Base-by-base conservation (phyloP, 2,113 vertebrate genomes). In the Pyxicephalus adspersus region DNA sequence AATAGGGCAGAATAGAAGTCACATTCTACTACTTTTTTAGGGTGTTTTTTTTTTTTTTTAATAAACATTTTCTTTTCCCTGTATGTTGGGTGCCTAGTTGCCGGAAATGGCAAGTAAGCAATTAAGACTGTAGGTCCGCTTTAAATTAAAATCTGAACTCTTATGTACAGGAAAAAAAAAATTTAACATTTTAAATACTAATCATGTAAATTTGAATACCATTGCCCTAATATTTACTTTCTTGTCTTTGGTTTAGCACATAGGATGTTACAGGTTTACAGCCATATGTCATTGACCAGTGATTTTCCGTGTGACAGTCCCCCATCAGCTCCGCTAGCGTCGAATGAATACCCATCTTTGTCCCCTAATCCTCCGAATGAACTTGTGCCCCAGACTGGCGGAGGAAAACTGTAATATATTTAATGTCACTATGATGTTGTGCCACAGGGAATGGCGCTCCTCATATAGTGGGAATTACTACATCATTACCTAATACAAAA, bases 321-420 rank as follows among this genome's bases (percentile, higher is more conserved):
- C 52, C 70, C 45, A 57, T 72, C 68, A 54, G 29, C 51, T 22
- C 45, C 4, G 0, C 7, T 20, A 20, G 7, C 19, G 18, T 28
- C 28, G 18, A 77, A 34, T 77, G 76, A 77, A 55, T 77, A 54
- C n/a, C 20, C 4, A n/a, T 52, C 51, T 64, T 77, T 77, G 76
- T 77, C 63, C 63, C 61, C 51, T 29, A 52, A 55, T 54, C 61
- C 20, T 29, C 22, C 4, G 31, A 45, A 52, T 77, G 75, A 77
- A 64, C 61, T 55, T 11, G 6, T 77, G 45, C 45, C 61, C 45
- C 61, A 51, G 38, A 64, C 60, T 64, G 60, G 25, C 34, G 63
- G 72, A 22, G 29, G 17, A 75, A 20, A 17, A 17, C 31, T 61
- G 57, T n/a, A 19, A 26, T 76, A 28, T 28, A 70, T 52, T 52